Base-by-base conservation (phyloP, 2,113 vertebrate genomes). In the Sylvietta virens region DNA sequence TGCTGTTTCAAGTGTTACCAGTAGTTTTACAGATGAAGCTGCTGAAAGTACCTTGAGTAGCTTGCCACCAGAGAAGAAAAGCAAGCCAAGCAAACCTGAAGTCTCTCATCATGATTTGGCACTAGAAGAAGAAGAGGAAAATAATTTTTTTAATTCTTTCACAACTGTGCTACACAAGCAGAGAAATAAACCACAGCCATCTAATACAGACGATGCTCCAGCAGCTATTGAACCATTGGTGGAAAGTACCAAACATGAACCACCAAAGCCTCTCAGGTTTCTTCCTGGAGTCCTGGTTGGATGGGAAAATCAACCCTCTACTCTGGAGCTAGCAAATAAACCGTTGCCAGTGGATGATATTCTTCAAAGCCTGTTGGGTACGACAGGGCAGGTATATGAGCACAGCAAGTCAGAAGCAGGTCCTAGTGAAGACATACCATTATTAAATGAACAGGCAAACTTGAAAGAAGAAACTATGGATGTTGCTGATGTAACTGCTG, bases 261-360 rank as follows among this genome's bases (percentile, higher is more conserved):
- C 98, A 58, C 96, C 98, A 1, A 99, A 99, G 93, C 99, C 99
- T 22, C 97, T 99, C 91, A 97, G 99, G 45, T 99, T 99, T 88
- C 99, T 99, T 92, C 99, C 99, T 42, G 99, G 99, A 58, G 99
- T 99, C 70, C 96, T 99, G 60, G 98, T 99, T 74, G 99, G 99
- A 48, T 99, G 98, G 98, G 99, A 99, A 86, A 99, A 98, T 67
- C 98, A 98, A 23, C 94, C 98, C 60, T 98, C 98, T 70, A 97
- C 98, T 88, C 96, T 99, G 91, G 98, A 99, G 85, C 89, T 99
- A 87, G 98, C 98, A 81, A 98, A 96, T 90, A 99, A 98, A 91
- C 97, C 98, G 0, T 78, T 98, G 72, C 97, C 97, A 58, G 95
- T 98, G 64, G 98, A 97, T 83, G 98, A 98, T 39, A 98, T 98